These are phyloP conservation scores for Leuciscus idus DNA, from an alignment of 2,113 vertebrate genomes.

Conservation along the genomic window DNA sequence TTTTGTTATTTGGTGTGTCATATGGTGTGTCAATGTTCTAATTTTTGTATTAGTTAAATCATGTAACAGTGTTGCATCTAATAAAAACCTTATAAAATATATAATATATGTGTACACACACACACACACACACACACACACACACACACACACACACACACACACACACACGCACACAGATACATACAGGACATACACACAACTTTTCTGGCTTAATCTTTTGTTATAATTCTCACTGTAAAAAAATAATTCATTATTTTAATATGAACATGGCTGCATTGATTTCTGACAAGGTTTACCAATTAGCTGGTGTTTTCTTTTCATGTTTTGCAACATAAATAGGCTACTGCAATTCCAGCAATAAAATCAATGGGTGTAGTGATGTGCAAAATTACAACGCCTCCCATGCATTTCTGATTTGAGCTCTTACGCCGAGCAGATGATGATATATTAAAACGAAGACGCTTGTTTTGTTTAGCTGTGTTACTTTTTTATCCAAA, in stretches of 20 bases:
- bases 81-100: too few relatives aligned
- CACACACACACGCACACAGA: too few relatives aligned
- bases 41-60: not conserved
- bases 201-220: not conserved
- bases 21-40: not conserved
- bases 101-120: too few relatives aligned
- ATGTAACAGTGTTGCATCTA: too few relatives aligned
- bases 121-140: too few relatives aligned
- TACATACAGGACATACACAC: too few relatives aligned
- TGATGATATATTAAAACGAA: not conserved
- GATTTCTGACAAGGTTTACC: not conserved
- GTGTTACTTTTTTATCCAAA: not conserved
- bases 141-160: too few relatives aligned
- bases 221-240: not conserved
- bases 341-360: not conserved
- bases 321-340: not conserved
- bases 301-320: not conserved
- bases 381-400: not conserved
- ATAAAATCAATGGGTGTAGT: not conserved
- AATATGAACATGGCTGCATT: not conserved
- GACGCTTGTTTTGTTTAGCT: not conserved
- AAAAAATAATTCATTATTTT: not conserved
- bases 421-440: not conserved
- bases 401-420: not conserved
- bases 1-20: too few relatives aligned